A percentile compares a stretch with the other conserved stretches of the same genome.
Conservation (phyloP, 2,888 invertebrate species). For the Craniophora ligustri region DNA sequence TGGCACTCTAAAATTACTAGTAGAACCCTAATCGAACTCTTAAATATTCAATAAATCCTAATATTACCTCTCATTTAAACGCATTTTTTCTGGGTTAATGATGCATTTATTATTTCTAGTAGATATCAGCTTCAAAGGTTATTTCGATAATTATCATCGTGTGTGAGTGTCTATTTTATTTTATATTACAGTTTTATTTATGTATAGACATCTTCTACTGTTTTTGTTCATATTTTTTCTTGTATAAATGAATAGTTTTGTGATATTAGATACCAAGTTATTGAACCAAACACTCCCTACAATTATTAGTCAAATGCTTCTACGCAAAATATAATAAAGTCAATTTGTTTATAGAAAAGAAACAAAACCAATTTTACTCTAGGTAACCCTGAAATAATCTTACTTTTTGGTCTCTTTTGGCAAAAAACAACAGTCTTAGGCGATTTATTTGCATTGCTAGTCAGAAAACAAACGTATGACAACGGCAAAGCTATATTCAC, state of each 20-base stretch:
- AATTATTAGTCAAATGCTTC: not conserved
- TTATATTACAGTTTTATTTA: not conserved
- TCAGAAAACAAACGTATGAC: constrained; percentile 12
- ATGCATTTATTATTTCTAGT: constrained; percentile 9
- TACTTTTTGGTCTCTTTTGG: too few relatives aligned
- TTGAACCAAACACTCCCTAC: not conserved
- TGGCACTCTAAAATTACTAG: constrained; percentile 7
- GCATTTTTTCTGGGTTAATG: constrained; percentile 7
- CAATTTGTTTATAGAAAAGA: not conserved
- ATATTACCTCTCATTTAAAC: constrained; percentile 11
- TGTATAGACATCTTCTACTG: too few relatives aligned
- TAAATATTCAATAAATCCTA: constrained; percentile 17
- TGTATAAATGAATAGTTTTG: not conserved
- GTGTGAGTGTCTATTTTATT: not conserved
- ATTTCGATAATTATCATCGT: constrained; percentile 18
- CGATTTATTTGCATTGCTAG: constrained; percentile 8
- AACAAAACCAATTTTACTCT: too few relatives aligned
- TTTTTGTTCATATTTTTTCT: not conserved
- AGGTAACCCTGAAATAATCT: not conserved
- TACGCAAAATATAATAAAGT: not conserved
- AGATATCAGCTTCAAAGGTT: constrained; percentile 10
- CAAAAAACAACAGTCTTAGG: not conserved
- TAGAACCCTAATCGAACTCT: constrained; percentile 10
- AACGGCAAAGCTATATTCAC: constrained; percentile 13
- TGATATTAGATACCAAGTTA: not conserved